phyloP scores from a whole-genome alignment of 2,113 vertebrate species.

The Indicator maculatus region DNA sequence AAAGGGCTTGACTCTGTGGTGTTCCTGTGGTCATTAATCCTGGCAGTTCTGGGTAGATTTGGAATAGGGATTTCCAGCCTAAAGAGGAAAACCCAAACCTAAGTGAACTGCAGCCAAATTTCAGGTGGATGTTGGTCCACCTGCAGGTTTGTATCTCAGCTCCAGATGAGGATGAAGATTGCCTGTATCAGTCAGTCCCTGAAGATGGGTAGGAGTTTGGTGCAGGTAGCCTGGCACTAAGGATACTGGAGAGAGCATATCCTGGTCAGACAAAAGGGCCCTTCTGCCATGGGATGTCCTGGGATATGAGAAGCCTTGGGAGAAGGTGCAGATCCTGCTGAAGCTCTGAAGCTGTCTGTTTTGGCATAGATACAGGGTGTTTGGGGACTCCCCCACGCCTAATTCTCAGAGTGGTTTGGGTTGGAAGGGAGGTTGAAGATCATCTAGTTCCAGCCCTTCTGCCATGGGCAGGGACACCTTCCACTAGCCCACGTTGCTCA shows the following conservation, averaged over 20 bases:
- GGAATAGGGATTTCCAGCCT: neutral
- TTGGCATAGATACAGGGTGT: neutral
- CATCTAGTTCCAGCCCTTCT: too few relatives aligned
- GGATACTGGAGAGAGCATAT: accelerated
- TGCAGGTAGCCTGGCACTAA: neutral
- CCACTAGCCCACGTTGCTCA: too few relatives aligned
- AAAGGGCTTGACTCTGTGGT: accelerated
- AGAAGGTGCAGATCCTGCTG: accelerated
- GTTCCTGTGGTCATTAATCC: neutral
- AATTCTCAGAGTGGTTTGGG: too few relatives aligned
- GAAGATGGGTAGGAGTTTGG: neutral
- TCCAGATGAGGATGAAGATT: neutral
- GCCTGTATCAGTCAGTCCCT: accelerated
- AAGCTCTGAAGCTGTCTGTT: neutral
- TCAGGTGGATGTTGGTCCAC: neutral
- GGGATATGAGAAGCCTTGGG: neutral
- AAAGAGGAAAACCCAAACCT: neutral
- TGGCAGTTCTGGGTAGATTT: neutral
- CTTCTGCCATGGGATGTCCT: too few relatives aligned
- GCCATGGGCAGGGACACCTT: too few relatives aligned
- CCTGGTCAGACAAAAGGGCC: accelerated
- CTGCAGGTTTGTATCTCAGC: neutral
- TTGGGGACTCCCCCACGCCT: neutral
- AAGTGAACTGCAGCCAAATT: neutral
- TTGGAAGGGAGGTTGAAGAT: too few relatives aligned